Conservation (phyloP, 1,140 invertebrate species). For the Ips nitidus region DNA sequence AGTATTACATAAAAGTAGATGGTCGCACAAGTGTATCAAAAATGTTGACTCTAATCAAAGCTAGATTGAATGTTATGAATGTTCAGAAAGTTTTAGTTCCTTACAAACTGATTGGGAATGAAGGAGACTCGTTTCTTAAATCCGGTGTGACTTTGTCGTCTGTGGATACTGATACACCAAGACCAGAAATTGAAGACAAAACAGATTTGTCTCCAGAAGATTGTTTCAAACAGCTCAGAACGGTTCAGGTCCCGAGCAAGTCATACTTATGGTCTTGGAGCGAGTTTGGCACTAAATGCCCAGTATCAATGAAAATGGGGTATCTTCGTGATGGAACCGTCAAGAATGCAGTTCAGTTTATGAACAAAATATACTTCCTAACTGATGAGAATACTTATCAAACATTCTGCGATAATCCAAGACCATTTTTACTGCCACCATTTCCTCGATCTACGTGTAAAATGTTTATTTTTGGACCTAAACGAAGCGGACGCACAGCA, state of each 20-base stretch:
- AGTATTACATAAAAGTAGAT: conserved; percentile 59
- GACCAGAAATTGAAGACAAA: conserved; percentile 12
- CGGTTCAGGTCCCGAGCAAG: conserved; percentile 38
- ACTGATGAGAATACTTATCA: conserved; percentile 53
- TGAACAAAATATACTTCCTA: conserved; percentile 61
- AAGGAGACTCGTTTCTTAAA: conserved; percentile 37
- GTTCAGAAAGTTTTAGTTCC: conserved; percentile 54
- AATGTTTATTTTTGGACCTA: conserved; percentile 54
- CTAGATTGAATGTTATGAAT: conserved; percentile 52
- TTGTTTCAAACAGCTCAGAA: conserved; percentile 45
- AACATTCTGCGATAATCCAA: conserved; percentile 60
- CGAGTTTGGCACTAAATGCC: conserved; percentile 60
- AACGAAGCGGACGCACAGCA: conserved; percentile 50
- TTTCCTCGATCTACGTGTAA: conserved; percentile 51
- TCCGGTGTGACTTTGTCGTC: conserved; percentile 3
- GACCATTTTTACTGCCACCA: conserved; percentile 54
- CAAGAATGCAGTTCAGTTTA: conserved; percentile 58
- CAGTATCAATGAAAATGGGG: conserved; percentile 59
- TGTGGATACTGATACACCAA: conserved; percentile 31
- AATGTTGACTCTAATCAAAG: conserved; percentile 55
- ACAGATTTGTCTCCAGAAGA: conserved; percentile 40
- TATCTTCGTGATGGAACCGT: conserved; percentile 51
- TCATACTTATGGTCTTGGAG: conserved; percentile 54
- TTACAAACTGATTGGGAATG: conserved; percentile 41
- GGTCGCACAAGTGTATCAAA: conserved; percentile 52